Percentiles rank a stretch among this genome's conserved stretches.
These are phyloP conservation scores for Drosophila nr. fundita DNA, from an alignment of 2,888 invertebrate species.

Conservation along the genomic window DNA sequence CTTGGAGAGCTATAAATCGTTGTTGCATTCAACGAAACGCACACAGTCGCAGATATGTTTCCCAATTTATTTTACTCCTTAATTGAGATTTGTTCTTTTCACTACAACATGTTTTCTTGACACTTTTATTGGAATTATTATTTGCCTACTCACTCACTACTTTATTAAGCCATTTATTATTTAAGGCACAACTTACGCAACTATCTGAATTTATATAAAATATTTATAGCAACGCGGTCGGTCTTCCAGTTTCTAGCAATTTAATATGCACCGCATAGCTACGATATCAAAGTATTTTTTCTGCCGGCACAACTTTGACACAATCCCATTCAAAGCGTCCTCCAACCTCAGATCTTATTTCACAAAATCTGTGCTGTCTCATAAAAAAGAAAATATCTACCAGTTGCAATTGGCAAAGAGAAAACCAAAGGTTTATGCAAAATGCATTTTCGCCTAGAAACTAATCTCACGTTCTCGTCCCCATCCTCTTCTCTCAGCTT, in stretches of 20 bases:
- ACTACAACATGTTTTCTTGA: not conserved
- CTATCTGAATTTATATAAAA: not conserved
- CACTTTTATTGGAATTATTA: not conserved
- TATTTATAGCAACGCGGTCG: not conserved
- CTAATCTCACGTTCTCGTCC: conserved; percentile 47
- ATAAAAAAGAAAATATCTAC: conserved; percentile 17
- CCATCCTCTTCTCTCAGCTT: conserved; percentile 1
- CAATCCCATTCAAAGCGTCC: conserved; percentile 15
- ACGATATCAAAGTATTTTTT: conserved; percentile 11
- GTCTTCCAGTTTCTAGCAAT: not conserved
- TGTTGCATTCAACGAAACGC: conserved; percentile 4
- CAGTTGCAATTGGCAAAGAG: conserved; percentile 45
- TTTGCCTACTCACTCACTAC: not conserved
- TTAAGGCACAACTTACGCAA: too few relatives aligned
- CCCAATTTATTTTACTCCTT: not conserved
- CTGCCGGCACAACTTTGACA: conserved; percentile 30
- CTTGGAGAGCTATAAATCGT: conserved; percentile 3
- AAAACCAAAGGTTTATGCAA: conserved; percentile 74
- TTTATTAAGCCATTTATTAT: not conserved
- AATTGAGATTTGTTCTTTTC: not conserved
- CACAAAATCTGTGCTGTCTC: conserved; percentile 29
- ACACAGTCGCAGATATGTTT: not conserved
- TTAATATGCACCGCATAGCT: not conserved
- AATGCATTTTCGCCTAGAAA: conserved; percentile 69
- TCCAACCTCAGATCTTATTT: conserved; percentile 35